Conservation (phyloP, 2,888 invertebrate genomes). For the Gastracanthus pulcherrimus region DNA sequence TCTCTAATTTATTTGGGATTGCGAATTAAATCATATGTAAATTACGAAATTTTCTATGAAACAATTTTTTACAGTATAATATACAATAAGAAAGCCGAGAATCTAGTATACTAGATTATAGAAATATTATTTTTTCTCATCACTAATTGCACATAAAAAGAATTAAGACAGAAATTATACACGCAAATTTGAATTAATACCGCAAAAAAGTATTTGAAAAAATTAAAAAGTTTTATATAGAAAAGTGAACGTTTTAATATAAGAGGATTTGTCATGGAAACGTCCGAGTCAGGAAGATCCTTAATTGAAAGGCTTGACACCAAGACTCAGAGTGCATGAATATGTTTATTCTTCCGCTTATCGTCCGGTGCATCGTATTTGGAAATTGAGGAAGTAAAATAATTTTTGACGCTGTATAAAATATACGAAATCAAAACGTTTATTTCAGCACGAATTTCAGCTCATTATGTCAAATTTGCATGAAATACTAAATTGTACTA, state of each 20-base stretch:
- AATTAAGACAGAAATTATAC: neutral
- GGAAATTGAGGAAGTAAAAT: slow-evolving; percentile 44
- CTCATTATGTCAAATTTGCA: too few relatives aligned
- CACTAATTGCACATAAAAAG: too few relatives aligned
- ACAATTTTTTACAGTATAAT: neutral
- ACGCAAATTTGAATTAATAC: neutral
- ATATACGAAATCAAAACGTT: too few relatives aligned
- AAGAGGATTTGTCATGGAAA: neutral
- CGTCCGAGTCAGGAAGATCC: neutral
- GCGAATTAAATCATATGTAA: too few relatives aligned
- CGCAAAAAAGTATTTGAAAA: neutral
- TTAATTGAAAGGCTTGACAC: slow-evolving; percentile 36
- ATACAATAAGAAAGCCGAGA: too few relatives aligned
- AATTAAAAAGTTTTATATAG: neutral
- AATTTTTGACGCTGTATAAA: slow-evolving; percentile 7
- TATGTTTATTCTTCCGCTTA: slow-evolving; percentile 36
- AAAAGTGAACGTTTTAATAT: neutral
- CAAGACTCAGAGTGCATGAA: slow-evolving; percentile 23
- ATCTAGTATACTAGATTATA: too few relatives aligned
- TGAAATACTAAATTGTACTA: too few relatives aligned
- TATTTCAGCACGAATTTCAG: too few relatives aligned
- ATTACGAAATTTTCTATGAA: too few relatives aligned
- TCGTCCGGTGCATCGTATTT: slow-evolving; percentile 26
- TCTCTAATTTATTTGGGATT: too few relatives aligned
- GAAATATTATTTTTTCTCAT: too few relatives aligned